Evolutionary conservation across 2,888 invertebrate genomes (phyloP).

Genomic region (Tipula vernalis): DNA sequence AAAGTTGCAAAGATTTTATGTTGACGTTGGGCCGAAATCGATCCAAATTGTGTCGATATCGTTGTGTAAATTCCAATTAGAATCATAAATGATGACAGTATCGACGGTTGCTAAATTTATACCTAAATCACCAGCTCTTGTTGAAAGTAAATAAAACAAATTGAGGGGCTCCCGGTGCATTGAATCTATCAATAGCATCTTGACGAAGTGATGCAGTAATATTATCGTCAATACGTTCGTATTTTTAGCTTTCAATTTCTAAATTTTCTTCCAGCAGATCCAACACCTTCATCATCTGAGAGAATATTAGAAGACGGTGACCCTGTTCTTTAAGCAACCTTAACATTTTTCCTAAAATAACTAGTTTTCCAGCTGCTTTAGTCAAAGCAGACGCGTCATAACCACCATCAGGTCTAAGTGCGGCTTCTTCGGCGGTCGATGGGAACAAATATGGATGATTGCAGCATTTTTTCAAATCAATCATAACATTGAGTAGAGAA

Average conservation of each 20-base stretch:
- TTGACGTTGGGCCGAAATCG: constrained; percentile 55
- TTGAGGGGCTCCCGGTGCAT: constrained; percentile 93
- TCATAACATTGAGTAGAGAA: constrained; percentile 96
- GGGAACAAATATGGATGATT: constrained; percentile 99
- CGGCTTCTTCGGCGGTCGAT: constrained; percentile 87
- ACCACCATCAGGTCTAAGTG: constrained; percentile 75
- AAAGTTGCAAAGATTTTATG: constrained; percentile 91
- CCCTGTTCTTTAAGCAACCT: constrained; percentile 78
- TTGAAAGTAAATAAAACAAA: constrained; percentile 93
- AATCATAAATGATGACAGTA: constrained; percentile 98
- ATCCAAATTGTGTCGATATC: constrained; percentile 66
- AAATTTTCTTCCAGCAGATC: constrained; percentile 98
- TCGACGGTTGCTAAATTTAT: constrained; percentile 99
- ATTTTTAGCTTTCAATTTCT: constrained; percentile 94
- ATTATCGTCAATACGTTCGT: constrained; percentile 96
- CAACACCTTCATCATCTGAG: constrained; percentile 99
- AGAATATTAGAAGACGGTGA: constrained; percentile 96
- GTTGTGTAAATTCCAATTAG: constrained; percentile 99
- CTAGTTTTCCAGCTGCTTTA: constrained; percentile 91
- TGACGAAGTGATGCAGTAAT: constrained; percentile 92
- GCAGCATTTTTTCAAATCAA: constrained; percentile 99
- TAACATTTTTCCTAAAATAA: constrained; percentile 88
- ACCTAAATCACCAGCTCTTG: constrained; percentile 93
- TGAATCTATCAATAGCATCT: constrained; percentile 98
- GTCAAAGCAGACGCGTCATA: constrained; percentile 84